Base-by-base conservation (phyloP, 2,888 invertebrate species). In the Tinea semifulvella region DNA sequence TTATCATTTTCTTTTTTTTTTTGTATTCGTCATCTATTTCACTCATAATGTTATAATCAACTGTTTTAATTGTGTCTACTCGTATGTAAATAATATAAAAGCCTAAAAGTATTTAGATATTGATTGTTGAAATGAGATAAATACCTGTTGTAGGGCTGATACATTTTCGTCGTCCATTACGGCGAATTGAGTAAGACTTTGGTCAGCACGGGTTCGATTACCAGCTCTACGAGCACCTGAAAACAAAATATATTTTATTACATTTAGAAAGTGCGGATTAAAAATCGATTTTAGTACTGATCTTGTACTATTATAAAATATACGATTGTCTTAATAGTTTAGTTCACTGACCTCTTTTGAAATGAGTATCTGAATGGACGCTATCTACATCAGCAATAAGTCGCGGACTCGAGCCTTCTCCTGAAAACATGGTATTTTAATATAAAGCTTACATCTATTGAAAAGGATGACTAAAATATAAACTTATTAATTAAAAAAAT, bases 81-180 rank as follows among this genome's bases (percentile, higher is more conserved):
- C n/a, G n/a, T n/a, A n/a, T n/a, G n/a, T n/a, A n/a, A n/a, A n/a
- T n/a, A n/a, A n/a, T n/a, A n/a, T n/a, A n/a, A n/a, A n/a, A n/a
- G n/a, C n/a, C n/a, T n/a, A n/a, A n/a, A n/a, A n/a, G n/a, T n/a
- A n/a, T n/a, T n/a, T 22, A 22, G 5, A 7, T 5, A 22, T 22
- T 22, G 8, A 22, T 22, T 7, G 25, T 8, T 22, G 25, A 5
- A 44, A 16, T n/a, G n/a, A n/a, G n/a, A n/a, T n/a, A n/a, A n/a
- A n/a, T 35, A 86, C 85, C 83, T 94, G 94, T 63, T 94, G 94
- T 51, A 91, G 64, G 0, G 91, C 91, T 2, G 94, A 95, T 0
- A 94, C 91, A 60, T 95, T 95, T 53, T 95, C 95, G 61, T 96
- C 96, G 61, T 96, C 96, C 65, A 94, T 94, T 48, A 95, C 87